Evolutionary conservation across 30 jellyfish, hydroid and myxozoan genomes (phyloP), one percentile per base, ranked within the genome.

Genomic region (Aurelia coerulea): DNA sequence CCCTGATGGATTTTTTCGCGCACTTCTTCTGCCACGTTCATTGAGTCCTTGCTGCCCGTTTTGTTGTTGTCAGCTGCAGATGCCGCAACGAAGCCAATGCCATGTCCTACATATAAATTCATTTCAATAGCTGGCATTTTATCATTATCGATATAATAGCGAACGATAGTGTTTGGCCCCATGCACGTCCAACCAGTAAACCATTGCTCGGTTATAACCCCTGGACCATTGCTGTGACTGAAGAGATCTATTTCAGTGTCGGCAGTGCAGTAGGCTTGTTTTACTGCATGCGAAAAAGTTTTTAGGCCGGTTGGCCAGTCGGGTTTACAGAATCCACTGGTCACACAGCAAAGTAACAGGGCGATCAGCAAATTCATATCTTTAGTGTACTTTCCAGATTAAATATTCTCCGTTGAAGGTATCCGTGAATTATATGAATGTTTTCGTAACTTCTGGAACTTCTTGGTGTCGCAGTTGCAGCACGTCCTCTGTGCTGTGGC

Each of bases 161-260:
- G 74, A 37, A 85, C 67, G 39, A 70, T 49, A 2, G 97, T 71
- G 33, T 74, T 70, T 1, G 87, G 88, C 32, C 76, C 72, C 10
- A 89, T 18, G 68, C 97, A 89, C 3, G 54, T 78, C 16, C 35
- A 14, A n/a, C 97, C 90, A 31, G 97, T 69, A 62, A 68, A 89
- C 97, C 97, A 89, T 53, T 89, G 97, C 85, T 89, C 97, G 16
- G 97, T 89, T 15, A 89, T 71, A 23, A 89, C 97, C 5, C 97
- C 97, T n/a, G 97, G 97, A 4, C 93, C 97, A 15, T 53, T 49
- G 29, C 33, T 69, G 62, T 62, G 50, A 17, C 54, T 10, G 52
- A 89, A 80, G 52, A 89, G 68, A 15, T 62, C 52, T 18, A 68
- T 42, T 58, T 89, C 97, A 5, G 35, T 65, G 65, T 80, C 79